Conservation (phyloP, 2,888 invertebrate species). For the Drosophila suboccidentalis region DNA sequence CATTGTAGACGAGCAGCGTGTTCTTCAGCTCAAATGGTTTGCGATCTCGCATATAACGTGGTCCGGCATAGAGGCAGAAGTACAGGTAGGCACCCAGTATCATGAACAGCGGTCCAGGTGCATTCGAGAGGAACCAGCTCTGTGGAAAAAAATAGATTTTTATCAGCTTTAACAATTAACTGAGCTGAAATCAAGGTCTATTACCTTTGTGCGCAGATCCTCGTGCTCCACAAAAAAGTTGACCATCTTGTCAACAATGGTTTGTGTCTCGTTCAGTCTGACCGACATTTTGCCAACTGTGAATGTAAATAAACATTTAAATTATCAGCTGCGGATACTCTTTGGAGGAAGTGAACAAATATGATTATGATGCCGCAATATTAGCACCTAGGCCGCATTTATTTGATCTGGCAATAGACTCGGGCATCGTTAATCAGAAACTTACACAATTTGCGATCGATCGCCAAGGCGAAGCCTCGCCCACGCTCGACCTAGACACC, state of each 20-base stretch:
- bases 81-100: constrained; percentile 90
- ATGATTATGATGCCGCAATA: constrained; percentile 30
- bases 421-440: constrained; percentile 53
- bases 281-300: constrained; percentile 78
- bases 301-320: constrained; percentile 24
- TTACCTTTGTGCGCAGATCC: constrained; percentile 83
- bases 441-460: constrained; percentile 49
- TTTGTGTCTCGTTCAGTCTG: constrained; percentile 83
- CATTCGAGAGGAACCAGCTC: constrained; percentile 91
- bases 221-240: constrained; percentile 85
- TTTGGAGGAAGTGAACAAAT: constrained; percentile 11
- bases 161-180: background rate
- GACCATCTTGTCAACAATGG: constrained; percentile 85
- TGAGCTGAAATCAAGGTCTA: background rate
- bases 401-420: constrained; percentile 42
- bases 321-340: constrained; percentile 8
- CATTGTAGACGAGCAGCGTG: constrained; percentile 93
- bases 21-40: constrained; percentile 93
- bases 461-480: constrained; percentile 65
- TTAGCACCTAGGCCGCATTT: constrained; percentile 54
- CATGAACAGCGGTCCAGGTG: constrained; percentile 90
- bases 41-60: constrained; percentile 94
- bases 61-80: constrained; percentile 92
- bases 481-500: constrained; percentile 28
- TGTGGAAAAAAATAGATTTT: constrained; percentile 46